phyloP scores from a whole-genome alignment of 92 coral and sea anemone species.

The Porites cylindrica region DNA sequence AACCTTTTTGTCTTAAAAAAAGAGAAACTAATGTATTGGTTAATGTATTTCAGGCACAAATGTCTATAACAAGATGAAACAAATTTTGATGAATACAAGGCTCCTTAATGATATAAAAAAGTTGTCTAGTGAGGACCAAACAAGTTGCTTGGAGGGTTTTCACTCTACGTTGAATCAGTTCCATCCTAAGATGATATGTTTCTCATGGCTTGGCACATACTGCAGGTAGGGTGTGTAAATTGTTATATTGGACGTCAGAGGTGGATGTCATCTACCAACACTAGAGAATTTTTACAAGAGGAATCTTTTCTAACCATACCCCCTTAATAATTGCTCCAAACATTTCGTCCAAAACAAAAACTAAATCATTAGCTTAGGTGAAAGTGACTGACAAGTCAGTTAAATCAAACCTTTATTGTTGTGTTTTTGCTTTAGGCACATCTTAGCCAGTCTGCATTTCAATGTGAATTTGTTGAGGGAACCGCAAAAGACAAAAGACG shows the following conservation, averaged over 20 bases:
- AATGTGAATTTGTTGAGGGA: too few relatives aligned
- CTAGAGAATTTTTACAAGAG: neutral
- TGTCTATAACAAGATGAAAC: conserved; percentile 38
- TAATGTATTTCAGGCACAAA: conserved; percentile 16
- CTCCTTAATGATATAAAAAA: conserved; percentile 7
- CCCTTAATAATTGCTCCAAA: too few relatives aligned
- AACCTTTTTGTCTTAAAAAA: neutral
- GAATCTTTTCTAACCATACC: too few relatives aligned
- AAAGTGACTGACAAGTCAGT: too few relatives aligned
- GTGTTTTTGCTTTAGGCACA: too few relatives aligned
- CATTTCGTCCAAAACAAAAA: too few relatives aligned
- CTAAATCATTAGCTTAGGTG: too few relatives aligned
- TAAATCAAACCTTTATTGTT: too few relatives aligned
- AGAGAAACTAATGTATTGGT: neutral
- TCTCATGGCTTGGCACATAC: conserved; percentile 52
- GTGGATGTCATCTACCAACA: neutral
- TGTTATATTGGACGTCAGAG: conserved; percentile 18
- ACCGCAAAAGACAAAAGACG: too few relatives aligned
- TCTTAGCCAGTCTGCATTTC: too few relatives aligned
- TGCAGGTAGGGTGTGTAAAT: conserved; percentile 40
- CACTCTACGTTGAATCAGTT: conserved; percentile 28
- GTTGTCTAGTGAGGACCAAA: conserved; percentile 32
- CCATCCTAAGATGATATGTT: conserved; percentile 51
- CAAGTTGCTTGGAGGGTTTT: conserved; percentile 28
- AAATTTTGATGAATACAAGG: conserved; percentile 8